Conservation (phyloP, 2,797 vertebrate species). For the Lutjanus argentimaculatus region DNA sequence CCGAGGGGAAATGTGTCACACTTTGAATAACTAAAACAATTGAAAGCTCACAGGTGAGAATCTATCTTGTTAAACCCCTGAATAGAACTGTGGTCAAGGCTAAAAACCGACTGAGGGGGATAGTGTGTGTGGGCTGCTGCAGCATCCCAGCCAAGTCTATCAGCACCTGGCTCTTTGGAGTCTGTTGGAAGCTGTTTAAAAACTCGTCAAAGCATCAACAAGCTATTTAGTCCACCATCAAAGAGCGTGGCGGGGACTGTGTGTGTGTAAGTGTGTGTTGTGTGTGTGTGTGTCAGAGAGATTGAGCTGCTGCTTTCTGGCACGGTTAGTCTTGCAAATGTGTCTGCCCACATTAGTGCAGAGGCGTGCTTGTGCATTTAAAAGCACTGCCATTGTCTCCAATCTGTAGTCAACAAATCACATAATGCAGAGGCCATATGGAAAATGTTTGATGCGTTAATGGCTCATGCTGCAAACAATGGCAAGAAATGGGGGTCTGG, state of each 20-base stretch:
- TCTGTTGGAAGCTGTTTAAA: conserved; percentile 59
- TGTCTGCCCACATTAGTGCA: conserved; percentile 41
- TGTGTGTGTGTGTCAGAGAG: conserved; percentile 5
- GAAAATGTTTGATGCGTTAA: conserved; percentile 46
- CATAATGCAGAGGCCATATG: conserved; percentile 31
- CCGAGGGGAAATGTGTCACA: not conserved
- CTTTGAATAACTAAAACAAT: conserved; percentile 19
- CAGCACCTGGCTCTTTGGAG: conserved; percentile 47
- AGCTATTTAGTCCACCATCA: conserved; percentile 57
- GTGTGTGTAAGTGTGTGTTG: conserved; percentile 4
- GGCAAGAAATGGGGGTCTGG: not conserved
- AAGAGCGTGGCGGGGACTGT: conserved; percentile 12
- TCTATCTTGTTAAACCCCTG: conserved; percentile 1
- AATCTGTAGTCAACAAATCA: conserved; percentile 44
- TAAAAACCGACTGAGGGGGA: conserved; percentile 1
- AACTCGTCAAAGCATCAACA: conserved; percentile 59
- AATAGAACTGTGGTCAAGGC: conserved; percentile 9
- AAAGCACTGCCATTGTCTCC: conserved; percentile 46
- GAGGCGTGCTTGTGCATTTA: conserved; percentile 53
- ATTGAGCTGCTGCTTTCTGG: conserved; percentile 37
- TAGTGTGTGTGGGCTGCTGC: not conserved
- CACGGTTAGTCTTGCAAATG: conserved; percentile 25
- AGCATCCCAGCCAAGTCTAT: conserved; percentile 24
- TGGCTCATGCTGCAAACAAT: conserved; percentile 34
- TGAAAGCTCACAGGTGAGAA: conserved; percentile 1